Base-by-base conservation (phyloP, 2,888 invertebrate species). In the Scaptomyza cyrtandrae region DNA sequence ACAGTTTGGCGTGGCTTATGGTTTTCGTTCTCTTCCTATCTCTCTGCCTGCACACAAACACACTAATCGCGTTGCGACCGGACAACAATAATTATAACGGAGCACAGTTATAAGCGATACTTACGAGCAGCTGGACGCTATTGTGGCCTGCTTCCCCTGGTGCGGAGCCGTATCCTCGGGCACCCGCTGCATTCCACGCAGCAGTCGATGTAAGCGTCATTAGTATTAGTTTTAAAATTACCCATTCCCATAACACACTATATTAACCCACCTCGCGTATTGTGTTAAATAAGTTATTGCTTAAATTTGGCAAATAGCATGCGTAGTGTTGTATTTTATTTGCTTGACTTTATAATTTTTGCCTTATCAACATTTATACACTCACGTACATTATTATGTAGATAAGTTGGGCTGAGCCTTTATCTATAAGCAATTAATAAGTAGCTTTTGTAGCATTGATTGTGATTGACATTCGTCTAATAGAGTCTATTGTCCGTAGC, bases 81-180 rank as follows among this genome's bases (percentile, higher is more conserved):
- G 81, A 76, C 45, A 31, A 6, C 62, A 54, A 43, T 56, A 49
- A 57, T 58, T 72, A 63, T 69, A 52, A 67, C 24, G 49, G 61
- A 67, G 43, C 54, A 71, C 86, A 92, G 92, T 92, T 71, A 92
- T 92, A 75, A 92, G 91, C 81, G 95, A 95, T 92, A 95, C 95
- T 76, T 95, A 95, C 92, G 95, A 95, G 90, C 95, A 95, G 91
- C 94, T 95, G 92, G 95, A 95, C 93, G 95, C 95, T 75, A 93
- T 95, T 93, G 95, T 95, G 80, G 95, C 95, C 89, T 96, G 95
- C 92, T 95, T 96, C 92, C 95, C 96, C 75, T 96, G 95, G 95
- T 96, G 96, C 92, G 93, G 94, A 75, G 92, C 92, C 61, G 92
- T 92, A 49, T 94, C 93, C 72, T 94, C 94, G 67, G 94, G 94